Evolutionary conservation across 2,113 vertebrate species (phyloP), one percentile per base, ranked within the genome.

Genomic region (Todiramphus saurophagus): DNA sequence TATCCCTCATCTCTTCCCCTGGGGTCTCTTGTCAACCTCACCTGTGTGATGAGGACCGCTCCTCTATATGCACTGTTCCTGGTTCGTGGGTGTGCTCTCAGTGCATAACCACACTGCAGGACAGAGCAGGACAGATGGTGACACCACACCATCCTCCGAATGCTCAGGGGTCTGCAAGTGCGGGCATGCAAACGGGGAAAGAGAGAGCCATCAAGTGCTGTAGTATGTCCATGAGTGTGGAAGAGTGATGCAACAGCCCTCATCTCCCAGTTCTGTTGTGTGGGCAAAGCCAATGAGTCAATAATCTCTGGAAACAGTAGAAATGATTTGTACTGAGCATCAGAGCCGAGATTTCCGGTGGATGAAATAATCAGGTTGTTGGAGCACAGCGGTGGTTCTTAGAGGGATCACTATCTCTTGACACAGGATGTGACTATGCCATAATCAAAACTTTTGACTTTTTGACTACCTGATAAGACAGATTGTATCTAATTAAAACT

Each of bases 251-350:
- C 51, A 94, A 96, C 14, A 83, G 50, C 55, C 24, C 33, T 77
- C 83, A 23, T 37, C 43, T 76, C 53, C 70, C 74, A 60, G 75
- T 55, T 37, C 70, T 92, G n/a, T 0, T 55, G 41, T 20, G 27
- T 75, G 64, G 53, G 69, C 69, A 75, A 46, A 81, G 51, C 50
- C 77, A 51, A 16, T 94, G 94, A 94, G 80, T 92, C 95, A 95
- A 7, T 41, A 74, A 51, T 31, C 77, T 89, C 51, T 91, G 77
- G 86, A 84, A 89, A 70, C 43, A 60, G 64, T 5, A 68, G 56
- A 66, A 82, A 35, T 1, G 1, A 23, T 89, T 24, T 37, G 33
- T 2, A 7, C 6, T 0, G 10, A 51, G 48, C 27, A 6, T 1
- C 3, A 1, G 13, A 66, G 41, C 27, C 0, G 11, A 64, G 62